Evolutionary conservation across 92 coral and sea anemone genomes (phyloP).

Genomic region (Scolanthus callimorphus): DNA sequence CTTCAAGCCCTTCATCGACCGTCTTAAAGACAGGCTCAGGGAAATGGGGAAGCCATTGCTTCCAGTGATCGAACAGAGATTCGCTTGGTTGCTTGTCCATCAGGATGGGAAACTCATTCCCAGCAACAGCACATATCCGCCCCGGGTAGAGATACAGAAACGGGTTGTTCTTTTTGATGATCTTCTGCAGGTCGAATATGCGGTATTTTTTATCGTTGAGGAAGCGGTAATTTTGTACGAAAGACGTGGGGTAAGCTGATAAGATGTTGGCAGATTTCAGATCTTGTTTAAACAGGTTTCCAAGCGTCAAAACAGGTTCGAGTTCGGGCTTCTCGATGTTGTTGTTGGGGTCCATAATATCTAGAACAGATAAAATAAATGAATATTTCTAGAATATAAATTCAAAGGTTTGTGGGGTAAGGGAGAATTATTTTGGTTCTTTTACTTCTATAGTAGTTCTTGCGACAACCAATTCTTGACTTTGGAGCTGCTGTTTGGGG

Average conservation of each 20-base stretch:
- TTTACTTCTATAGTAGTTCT: no score
- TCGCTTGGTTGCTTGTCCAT: slow-evolving; percentile 59
- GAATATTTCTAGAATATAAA: no score
- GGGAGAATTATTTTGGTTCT: no score
- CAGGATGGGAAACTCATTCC: slow-evolving; percentile 63
- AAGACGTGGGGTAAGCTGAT: slow-evolving; percentile 58
- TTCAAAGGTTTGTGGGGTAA: no score
- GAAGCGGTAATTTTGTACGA: slow-evolving; percentile 55
- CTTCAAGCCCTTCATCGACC: slow-evolving; percentile 49
- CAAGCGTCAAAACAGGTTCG: slow-evolving; percentile 40
- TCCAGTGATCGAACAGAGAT: slow-evolving; percentile 55
- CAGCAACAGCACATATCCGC: slow-evolving; percentile 60
- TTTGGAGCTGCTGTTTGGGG: no score
- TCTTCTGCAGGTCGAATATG: slow-evolving; percentile 51
- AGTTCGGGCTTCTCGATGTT: slow-evolving; percentile 28
- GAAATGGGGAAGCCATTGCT: slow-evolving; percentile 62
- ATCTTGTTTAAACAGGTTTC: slow-evolving; percentile 61
- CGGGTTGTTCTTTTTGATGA: slow-evolving; percentile 37
- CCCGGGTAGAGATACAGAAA: slow-evolving; percentile 54
- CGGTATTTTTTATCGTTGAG: slow-evolving; percentile 55
- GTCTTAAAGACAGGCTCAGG: slow-evolving; percentile 51
- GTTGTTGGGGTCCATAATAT: slow-evolving; percentile 12
- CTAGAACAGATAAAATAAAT: no score
- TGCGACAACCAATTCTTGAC: no score
- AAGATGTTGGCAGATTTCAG: slow-evolving; percentile 56